phyloP scores from a whole-genome alignment of 2,888 invertebrate species.

The Pyrocoelia pectoralis region DNA sequence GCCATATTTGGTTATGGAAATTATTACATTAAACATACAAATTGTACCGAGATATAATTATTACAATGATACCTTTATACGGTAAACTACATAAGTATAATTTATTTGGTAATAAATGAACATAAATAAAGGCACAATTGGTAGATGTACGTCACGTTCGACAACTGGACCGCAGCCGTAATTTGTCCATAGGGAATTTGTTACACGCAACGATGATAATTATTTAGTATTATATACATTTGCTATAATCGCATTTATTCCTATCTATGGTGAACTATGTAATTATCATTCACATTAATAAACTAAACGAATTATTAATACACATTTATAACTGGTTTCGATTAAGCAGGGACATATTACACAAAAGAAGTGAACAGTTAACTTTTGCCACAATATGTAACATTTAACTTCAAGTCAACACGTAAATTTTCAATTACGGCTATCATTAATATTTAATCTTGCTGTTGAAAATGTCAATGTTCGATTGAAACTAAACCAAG shows the following conservation, averaged over 20 bases:
- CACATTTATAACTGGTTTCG: conserved; percentile 11
- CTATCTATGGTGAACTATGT: conserved; percentile 50
- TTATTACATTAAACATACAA: too few relatives aligned
- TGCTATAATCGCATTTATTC: conserved; percentile 56
- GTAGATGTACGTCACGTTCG: conserved; percentile 57
- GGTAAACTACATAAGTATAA: conserved; percentile 18
- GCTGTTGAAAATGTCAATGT: conserved; percentile 37
- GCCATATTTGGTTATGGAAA: too few relatives aligned
- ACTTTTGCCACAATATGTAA: conserved; percentile 9
- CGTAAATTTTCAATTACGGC: conserved; percentile 30
- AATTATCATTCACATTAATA: conserved; percentile 50
- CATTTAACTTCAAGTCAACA: conserved; percentile 26
- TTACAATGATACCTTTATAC: conserved; percentile 4
- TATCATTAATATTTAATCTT: conserved; percentile 35
- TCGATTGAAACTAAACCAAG: conserved; percentile 39
- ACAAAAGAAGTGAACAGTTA: not conserved
- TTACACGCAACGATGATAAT: conserved; percentile 56
- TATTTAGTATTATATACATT: conserved; percentile 58
- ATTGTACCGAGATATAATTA: not conserved
- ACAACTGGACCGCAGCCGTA: conserved; percentile 55
- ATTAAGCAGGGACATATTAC: conserved; percentile 2
- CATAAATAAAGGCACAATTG: conserved; percentile 54
- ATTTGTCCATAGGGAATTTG: conserved; percentile 55
- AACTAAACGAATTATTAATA: conserved; percentile 48
- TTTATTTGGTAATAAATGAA: conserved; percentile 33